phyloP scores from a whole-genome alignment of 2,888 invertebrate species.

The Nipponacmea schrenckii region DNA sequence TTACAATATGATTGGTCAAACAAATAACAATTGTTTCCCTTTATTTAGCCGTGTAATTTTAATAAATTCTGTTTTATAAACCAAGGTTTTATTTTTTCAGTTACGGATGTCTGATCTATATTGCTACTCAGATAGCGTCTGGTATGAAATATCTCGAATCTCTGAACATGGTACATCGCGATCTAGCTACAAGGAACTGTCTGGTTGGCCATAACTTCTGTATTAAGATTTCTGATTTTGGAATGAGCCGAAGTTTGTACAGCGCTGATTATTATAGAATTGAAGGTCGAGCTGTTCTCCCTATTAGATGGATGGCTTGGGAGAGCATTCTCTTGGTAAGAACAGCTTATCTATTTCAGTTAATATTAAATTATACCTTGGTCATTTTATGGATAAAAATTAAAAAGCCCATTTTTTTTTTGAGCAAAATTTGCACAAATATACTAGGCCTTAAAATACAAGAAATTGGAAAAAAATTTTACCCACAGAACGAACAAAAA shows the following conservation, averaged over 20 bases:
- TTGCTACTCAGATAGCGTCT: conserved; percentile 86
- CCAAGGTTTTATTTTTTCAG: conserved; percentile 71
- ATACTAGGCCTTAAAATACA: too few species aligned
- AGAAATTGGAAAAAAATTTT: too few species aligned
- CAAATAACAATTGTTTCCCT: too few species aligned
- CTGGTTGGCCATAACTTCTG: conserved; percentile 84
- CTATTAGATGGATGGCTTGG: conserved; percentile 92
- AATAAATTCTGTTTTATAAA: too few species aligned
- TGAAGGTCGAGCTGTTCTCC: conserved; percentile 82
- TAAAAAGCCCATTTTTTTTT: too few species aligned
- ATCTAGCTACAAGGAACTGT: conserved; percentile 88
- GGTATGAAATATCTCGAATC: conserved; percentile 91
- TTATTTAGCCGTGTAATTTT: too few species aligned
- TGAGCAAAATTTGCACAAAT: too few species aligned
- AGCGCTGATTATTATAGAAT: conserved; percentile 83
- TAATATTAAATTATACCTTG: too few species aligned
- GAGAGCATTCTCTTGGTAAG: conserved; percentile 77
- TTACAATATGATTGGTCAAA: too few species aligned
- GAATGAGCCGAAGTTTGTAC: conserved; percentile 66
- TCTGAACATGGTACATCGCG: conserved; percentile 89
- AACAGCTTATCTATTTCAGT: too few species aligned
- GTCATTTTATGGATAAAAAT: too few species aligned
- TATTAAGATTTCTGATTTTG: conserved; percentile 68
- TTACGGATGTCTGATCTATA: conserved; percentile 83
- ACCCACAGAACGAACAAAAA: too few species aligned